phyloP scores from a whole-genome alignment of 1,140 invertebrate genomes.

The Yoshiicerus persimilis region DNA sequence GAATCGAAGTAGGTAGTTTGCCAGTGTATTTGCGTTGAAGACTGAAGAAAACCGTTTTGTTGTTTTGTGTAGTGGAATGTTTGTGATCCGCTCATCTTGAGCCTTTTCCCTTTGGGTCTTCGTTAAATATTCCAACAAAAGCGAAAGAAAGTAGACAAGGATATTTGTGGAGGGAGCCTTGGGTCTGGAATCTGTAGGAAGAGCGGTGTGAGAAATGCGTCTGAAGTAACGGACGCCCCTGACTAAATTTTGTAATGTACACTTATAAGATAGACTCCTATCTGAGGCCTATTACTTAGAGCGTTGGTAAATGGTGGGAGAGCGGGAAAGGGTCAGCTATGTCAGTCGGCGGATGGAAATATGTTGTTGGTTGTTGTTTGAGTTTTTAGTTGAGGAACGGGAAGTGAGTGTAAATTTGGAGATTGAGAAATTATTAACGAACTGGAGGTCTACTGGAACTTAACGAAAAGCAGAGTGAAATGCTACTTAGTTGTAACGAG shows the following conservation, averaged over 20 bases:
- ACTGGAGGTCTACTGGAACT: neutral
- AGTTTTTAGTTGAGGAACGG: neutral
- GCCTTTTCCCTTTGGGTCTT: neutral
- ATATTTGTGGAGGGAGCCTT: neutral
- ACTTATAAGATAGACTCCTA: neutral
- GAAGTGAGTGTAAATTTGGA: conserved; percentile 1
- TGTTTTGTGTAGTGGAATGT: neutral
- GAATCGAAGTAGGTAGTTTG: too few relatives aligned
- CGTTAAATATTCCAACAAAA: conserved; percentile 3
- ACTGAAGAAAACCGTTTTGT: neutral
- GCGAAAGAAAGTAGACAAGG: neutral
- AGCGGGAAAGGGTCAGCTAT: neutral
- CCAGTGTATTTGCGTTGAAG: too few relatives aligned
- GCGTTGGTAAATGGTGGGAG: too few relatives aligned
- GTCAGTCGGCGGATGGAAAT: neutral
- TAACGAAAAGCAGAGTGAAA: neutral
- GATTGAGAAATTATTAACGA: neutral
- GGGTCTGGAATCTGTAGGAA: neutral
- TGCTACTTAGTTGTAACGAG: conserved; percentile 35
- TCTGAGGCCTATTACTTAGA: neutral
- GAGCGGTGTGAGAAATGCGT: neutral
- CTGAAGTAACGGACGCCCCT: neutral
- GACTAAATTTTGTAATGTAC: neutral
- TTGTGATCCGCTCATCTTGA: neutral
- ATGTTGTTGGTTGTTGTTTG: neutral